Percentiles rank a stretch among this genome's conserved stretches.
Conservation (phyloP, 2,797 vertebrate species). For the Ptychobarbus kaznakovi region DNA sequence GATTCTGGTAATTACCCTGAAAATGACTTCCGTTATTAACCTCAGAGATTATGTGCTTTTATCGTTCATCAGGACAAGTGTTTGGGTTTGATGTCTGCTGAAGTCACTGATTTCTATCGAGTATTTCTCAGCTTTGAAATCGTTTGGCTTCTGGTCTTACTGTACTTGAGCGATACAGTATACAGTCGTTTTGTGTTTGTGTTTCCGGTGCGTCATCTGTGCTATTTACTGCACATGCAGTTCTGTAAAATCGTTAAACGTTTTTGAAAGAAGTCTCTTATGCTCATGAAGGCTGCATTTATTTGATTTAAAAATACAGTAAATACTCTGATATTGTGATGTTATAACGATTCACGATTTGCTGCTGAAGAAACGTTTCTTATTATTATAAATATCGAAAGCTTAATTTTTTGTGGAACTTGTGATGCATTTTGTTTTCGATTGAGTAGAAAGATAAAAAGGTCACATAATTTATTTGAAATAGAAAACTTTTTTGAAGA, state of each 20-base stretch:
- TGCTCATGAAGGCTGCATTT: not conserved
- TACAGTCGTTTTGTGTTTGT: not conserved
- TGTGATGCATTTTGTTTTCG: not conserved
- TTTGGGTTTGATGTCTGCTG: not conserved
- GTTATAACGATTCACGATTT: not conserved
- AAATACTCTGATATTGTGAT: not conserved
- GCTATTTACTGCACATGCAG: not conserved
- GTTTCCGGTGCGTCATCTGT: not conserved
- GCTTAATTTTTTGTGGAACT: not conserved
- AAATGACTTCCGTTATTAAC: slow-evolving; percentile 38
- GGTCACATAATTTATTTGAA: not conserved
- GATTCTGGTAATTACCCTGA: slow-evolving; percentile 39
- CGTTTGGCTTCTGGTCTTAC: not conserved
- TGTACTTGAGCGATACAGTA: not conserved
- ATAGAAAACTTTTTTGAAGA: not conserved
- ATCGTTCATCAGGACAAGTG: slow-evolving; percentile 12
- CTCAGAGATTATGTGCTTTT: slow-evolving; percentile 32
- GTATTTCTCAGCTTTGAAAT: not conserved
- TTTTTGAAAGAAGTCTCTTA: not conserved
- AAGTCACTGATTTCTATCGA: slow-evolving; percentile 10
- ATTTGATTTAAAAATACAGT: not conserved
- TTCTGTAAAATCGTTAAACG: not conserved
- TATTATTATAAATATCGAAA: not conserved
- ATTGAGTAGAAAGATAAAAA: not conserved
- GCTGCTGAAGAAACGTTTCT: not conserved